Percentiles rank a stretch among this genome's conserved stretches.
Conservation (phyloP, 1,140 invertebrate species). For the Cyclina sinensis region DNA sequence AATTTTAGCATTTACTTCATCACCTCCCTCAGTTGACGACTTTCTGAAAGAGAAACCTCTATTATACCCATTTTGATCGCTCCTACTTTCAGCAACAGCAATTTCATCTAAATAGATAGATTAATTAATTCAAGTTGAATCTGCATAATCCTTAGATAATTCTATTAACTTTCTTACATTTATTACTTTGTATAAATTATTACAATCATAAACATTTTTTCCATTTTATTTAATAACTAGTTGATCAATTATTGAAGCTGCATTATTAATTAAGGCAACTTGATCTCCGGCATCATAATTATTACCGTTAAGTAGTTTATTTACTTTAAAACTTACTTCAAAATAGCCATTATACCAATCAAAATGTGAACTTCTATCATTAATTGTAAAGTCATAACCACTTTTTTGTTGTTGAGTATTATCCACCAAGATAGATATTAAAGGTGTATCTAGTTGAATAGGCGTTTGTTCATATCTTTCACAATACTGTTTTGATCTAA, state of each 20-base stretch:
- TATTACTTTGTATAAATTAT: background rate
- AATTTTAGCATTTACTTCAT: background rate
- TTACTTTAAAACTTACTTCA: constrained; percentile 1
- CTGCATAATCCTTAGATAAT: background rate
- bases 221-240: background rate
- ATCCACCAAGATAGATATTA: background rate
- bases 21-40: background rate
- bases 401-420: background rate
- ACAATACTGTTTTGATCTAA: background rate
- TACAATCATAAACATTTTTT: background rate
- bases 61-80: background rate
- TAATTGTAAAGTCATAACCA: background rate
- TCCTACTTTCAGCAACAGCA: background rate
- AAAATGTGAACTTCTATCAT: background rate
- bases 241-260: background rate
- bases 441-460: background rate
- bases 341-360: background rate
- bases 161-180: background rate
- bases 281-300: too few relatives aligned
- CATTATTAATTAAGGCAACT: too few relatives aligned
- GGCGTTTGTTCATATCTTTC: background rate
- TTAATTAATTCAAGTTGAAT: background rate
- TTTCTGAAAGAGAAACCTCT: background rate
- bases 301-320: too few relatives aligned
- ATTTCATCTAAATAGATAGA: background rate